Base-by-base conservation (phyloP, 2,113 vertebrate species). In the Lucifuga dentata region DNA sequence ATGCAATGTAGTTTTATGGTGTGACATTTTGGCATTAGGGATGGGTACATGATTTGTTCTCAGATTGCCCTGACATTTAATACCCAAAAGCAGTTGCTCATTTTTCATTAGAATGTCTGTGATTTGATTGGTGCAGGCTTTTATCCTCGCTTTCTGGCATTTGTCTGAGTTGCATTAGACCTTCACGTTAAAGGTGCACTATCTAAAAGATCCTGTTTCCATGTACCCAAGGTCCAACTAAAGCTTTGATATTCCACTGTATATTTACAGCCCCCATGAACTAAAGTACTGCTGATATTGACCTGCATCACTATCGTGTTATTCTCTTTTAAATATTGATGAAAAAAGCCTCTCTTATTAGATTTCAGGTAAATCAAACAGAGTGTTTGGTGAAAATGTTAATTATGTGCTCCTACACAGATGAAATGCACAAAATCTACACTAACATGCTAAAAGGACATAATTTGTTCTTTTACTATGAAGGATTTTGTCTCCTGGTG, bases 191-290 rank as follows among this genome's bases (percentile, higher is more conserved):
- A 58, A 38, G 40, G 13, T 50, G 36, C 7, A 39, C 7, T 36
- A 21, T 7, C 29, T 16, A 66, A 24, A 17, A 19, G 19, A 70
- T 73, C 55, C 67, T 11, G 41, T 60, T 32, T 16, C 53, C 56
- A 8, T 33, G 55, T 69, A 59, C n/a, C 33, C 15, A 33, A 46
- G 16, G 50, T 70, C 23, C 44, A 58, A 29, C 21, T 24, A 24
- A 65, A 50, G 57, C 60, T 77, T 75, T 80, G 53, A 74, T 57
- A 78, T 64, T 74, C 9, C 68, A 73, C 73, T 67, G 21, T 1
- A 59, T 23, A 20, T 50, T 29, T 49, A 68, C 16, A 21, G 17
- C 7, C 5, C n/a, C 3, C 43, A 59, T 73, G 49, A 71, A 63
- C 45, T 39, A 23, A 8, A 35, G 46, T 11, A 20, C 20, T 53